phyloP scores from a whole-genome alignment of 1,140 invertebrate species.

The Agrilus planipennis region DNA sequence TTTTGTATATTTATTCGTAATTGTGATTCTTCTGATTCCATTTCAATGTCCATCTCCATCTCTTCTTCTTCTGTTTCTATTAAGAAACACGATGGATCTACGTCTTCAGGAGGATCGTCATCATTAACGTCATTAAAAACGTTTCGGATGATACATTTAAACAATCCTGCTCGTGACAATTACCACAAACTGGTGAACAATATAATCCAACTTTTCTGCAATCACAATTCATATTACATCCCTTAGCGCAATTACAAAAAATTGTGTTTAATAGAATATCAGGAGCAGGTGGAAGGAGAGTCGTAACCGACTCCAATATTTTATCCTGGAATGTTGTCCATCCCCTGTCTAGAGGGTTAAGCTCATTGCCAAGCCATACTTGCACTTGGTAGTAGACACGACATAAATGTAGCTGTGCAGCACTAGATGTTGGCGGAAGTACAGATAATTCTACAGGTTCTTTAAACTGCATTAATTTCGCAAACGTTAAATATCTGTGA shows the following conservation, averaged over 20 bases:
- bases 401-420: not conserved
- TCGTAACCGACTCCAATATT: not conserved
- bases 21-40: too few relatives aligned
- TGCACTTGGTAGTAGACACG: not conserved
- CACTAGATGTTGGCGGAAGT: not conserved
- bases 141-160: too few relatives aligned
- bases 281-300: not conserved
- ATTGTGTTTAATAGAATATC: not conserved
- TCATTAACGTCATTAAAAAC: not conserved
- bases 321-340: not conserved
- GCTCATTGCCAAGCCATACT: conserved; percentile 1
- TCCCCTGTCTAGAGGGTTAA: conserved; percentile 2
- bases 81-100: not conserved
- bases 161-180: not conserved
- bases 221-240: not conserved
- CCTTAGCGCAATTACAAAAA: conserved; percentile 1
- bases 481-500: too few relatives aligned
- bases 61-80: not conserved
- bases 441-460: not conserved
- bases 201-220: not conserved
- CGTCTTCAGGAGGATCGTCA: not conserved
- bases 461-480: not conserved
- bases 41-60: not conserved
- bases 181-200: not conserved
- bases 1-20: not conserved